phyloP scores from a whole-genome alignment of 2,113 vertebrate species.

The Chaetorhynchus papuensis region DNA sequence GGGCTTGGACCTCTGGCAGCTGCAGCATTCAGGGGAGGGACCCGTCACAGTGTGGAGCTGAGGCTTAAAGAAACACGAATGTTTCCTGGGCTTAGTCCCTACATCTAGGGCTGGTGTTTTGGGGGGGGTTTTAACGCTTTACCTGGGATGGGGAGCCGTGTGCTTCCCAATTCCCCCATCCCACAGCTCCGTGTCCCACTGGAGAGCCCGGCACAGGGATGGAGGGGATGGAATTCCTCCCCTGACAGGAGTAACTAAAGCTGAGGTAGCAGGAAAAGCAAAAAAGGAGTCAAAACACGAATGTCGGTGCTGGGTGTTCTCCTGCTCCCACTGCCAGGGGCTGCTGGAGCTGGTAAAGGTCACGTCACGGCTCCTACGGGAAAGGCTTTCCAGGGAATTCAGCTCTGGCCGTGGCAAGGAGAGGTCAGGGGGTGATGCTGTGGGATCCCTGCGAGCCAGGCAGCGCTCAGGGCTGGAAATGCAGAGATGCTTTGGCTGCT shows the following conservation, averaged over 20 bases:
- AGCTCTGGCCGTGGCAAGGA: background rate
- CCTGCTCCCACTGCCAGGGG: background rate
- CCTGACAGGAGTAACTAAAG: too few relatives aligned
- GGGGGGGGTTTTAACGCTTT: too few relatives aligned
- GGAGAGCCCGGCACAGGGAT: too few relatives aligned
- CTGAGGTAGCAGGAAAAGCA: too few relatives aligned
- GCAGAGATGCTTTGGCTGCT: background rate
- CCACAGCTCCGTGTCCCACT: too few relatives aligned
- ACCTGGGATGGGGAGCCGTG: too few relatives aligned
- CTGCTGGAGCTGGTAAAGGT: background rate
- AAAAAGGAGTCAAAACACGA: too few relatives aligned
- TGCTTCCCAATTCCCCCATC: too few relatives aligned
- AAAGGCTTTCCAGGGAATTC: background rate
- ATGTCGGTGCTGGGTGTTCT: background rate
- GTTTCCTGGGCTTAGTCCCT: too few relatives aligned
- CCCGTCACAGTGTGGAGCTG: background rate
- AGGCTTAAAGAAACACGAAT: background rate
- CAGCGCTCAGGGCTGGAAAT: background rate
- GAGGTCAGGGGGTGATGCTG: constrained; percentile 11
- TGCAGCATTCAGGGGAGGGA: background rate
- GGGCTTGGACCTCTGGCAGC: background rate
- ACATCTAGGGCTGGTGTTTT: too few relatives aligned
- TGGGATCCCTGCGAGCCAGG: background rate
- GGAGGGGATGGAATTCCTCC: too few relatives aligned
- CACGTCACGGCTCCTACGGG: background rate